Evolutionary conservation across 2,888 invertebrate species (phyloP), one percentile per base, ranked within the genome.

Genomic region (Dolomedes plantarius): DNA sequence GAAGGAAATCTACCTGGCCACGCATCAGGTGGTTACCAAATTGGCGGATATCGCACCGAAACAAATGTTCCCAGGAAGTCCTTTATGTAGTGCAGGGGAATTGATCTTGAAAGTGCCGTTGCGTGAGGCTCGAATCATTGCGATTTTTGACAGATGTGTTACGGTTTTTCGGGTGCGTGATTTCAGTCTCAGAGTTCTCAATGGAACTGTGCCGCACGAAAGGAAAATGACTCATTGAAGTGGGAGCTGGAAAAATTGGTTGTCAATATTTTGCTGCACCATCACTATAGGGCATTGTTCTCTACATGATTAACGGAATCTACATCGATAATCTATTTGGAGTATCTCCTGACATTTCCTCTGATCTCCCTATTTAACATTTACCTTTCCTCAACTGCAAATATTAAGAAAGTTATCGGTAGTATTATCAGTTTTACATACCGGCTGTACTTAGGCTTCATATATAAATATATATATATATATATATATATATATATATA

Each of bases 41-140:
- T 69, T 41, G 69, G 41, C 41, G 69, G 69, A 69, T 69, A 69
- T 69, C 16, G 27, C 69, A 41, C 69, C 56, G 56, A 56, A 56
- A 56, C 56, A 56, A 56, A 56, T 56, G 56, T 56, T 69, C 41
- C 27, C 69, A 69, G 69, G 69, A 69, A 69, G 41, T 69, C 39
- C 69, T 69, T 69, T 69, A 28, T 41, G 16, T 6, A 41, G 23
- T 68, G 23, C 23, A 65, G 13, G 0, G 0, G 56, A 11, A 56
- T 56, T 56, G 56, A 56, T 56, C 56, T 56, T 56, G 56, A 56
- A 56, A 46, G 23, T 23, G 16, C 56, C 56, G 56, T 56, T 56
- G 56, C 56, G 56, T 56, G 56, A 46, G 9, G 46, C 56, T 56
- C 1, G 19, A 56, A 56, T 5, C 23, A 23, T 56, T 23, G 16